Evolutionary conservation across 2,888 invertebrate species (phyloP).

Genomic region (Troides helena): DNA sequence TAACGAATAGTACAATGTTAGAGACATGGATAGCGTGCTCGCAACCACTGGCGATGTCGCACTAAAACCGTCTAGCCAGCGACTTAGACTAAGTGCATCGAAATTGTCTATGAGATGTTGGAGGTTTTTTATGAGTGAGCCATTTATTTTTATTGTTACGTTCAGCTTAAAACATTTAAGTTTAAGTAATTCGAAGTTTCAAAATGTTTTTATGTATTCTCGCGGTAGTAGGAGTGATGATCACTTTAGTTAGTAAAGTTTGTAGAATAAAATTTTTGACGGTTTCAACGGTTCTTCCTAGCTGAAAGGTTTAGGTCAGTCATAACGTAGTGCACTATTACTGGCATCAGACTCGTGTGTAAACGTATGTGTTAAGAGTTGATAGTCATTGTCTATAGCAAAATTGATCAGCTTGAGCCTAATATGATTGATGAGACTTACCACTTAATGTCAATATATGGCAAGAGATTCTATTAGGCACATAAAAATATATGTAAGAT

Average conservation of each 20-base stretch:
- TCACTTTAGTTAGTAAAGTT: not conserved
- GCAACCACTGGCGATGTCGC: slow-evolving; percentile 43
- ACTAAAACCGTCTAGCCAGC: slow-evolving; percentile 40
- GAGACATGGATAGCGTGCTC: slow-evolving; percentile 36
- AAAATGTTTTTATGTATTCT: not conserved
- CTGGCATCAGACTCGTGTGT: too few species aligned
- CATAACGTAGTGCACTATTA: too few species aligned
- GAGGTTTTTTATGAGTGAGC: slow-evolving; percentile 5
- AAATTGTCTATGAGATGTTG: slow-evolving; percentile 41
- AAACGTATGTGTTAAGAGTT: too few species aligned
- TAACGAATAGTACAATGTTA: not conserved
- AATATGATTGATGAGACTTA: too few species aligned
- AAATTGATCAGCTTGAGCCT: too few species aligned
- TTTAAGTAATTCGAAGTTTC: not conserved
- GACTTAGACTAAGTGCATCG: slow-evolving; percentile 46
- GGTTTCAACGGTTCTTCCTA: not conserved
- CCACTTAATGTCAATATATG: too few species aligned
- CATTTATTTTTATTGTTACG: slow-evolving; percentile 18
- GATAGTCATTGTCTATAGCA: too few species aligned
- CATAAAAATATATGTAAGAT: not conserved
- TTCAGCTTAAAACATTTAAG: slow-evolving; percentile 1
- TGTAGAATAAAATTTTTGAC: not conserved
- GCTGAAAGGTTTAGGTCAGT: too few species aligned
- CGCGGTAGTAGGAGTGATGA: not conserved
- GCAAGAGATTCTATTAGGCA: too few species aligned